Evolutionary conservation across 2,113 vertebrate species (phyloP).

Genomic region (Casuarius casuarius): DNA sequence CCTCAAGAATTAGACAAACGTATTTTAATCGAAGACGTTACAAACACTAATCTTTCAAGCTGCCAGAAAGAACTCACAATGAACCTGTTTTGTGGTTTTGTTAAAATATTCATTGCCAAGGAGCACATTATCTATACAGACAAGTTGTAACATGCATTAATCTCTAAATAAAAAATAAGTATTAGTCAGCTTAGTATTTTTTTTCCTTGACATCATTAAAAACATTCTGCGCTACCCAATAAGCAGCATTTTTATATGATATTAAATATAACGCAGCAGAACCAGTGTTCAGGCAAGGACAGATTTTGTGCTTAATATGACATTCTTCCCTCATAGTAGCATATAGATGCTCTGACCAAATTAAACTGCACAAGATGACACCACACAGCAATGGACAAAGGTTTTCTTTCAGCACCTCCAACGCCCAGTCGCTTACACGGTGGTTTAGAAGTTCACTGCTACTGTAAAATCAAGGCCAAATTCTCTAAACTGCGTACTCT

Average conservation of each 20-base stretch:
- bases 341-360: neutral
- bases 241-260: neutral
- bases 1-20: neutral
- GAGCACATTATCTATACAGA: neutral
- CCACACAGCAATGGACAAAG: neutral
- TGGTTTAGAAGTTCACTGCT: neutral
- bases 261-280: neutral
- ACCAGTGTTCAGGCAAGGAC: neutral
- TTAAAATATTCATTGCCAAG: neutral
- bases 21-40: neutral
- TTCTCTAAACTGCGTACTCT: neutral
- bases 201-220: neutral
- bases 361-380: neutral
- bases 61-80: neutral
- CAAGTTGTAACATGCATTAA: neutral
- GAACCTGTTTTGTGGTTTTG: neutral
- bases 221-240: neutral
- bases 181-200: neutral
- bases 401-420: neutral
- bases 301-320: neutral
- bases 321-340: neutral
- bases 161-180: neutral
- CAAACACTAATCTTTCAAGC: neutral
- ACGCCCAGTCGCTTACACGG: neutral
- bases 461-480: neutral